Percentiles rank a stretch among this genome's conserved stretches.
phyloP scores from a whole-genome alignment of 2,113 vertebrate genomes.

The human region GRCh38 chr4:158066001-158066500 shows the following conservation, averaged over 20 bases:
- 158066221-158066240: constrained; percentile 37
- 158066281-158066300: neutral
- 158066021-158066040: neutral
- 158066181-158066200: constrained; percentile 58
- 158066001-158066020: constrained; percentile 5
- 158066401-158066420: neutral
- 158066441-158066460: neutral
- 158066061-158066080: neutral
- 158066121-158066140: neutral
- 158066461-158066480: neutral
- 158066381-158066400: neutral
- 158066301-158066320: neutral
- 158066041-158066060: constrained; percentile 23
- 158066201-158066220: neutral
- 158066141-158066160: neutral
- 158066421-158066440: neutral
- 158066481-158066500: neutral
- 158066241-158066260: neutral
- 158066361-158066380: neutral
- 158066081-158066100: constrained; percentile 33
- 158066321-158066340: neutral
- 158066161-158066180: neutral
- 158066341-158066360: neutral
- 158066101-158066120: neutral
- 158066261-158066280: neutral